Evolutionary conservation across 2,113 vertebrate genomes (phyloP).

Genomic region (Zeus faber): DNA sequence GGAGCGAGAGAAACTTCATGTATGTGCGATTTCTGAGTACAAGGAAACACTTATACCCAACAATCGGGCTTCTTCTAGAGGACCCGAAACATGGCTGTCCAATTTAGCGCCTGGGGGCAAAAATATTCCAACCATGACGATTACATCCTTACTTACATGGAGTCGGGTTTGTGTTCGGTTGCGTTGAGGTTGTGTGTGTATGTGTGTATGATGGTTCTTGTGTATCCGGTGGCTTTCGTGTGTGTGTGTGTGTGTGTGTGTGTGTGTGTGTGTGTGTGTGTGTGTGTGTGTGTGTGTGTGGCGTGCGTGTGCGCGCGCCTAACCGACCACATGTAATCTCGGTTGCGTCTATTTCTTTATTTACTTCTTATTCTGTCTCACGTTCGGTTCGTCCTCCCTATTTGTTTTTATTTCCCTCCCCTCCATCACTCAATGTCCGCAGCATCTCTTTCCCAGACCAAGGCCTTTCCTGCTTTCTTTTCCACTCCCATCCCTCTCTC

Average conservation of each 20-base stretch:
- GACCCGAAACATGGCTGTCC: no score
- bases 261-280: background rate
- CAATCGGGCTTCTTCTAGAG: no score
- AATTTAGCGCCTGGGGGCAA: no score
- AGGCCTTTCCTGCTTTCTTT: conserved; percentile 32
- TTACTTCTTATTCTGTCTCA: conserved; percentile 30
- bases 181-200: background rate
- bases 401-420: background rate
- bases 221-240: background rate
- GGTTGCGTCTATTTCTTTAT: conserved; percentile 48
- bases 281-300: background rate
- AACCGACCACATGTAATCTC: conserved; percentile 15
- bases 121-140: no score
- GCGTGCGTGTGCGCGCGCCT: background rate
- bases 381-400: background rate
- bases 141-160: background rate
- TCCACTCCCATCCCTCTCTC: conserved; percentile 41
- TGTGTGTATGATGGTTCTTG: no score
- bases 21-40: no score
- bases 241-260: background rate
- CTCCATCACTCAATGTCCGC: background rate
- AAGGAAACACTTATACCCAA: no score
- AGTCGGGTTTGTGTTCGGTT: background rate
- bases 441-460: conserved; percentile 14
- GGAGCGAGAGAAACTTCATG: no score